Evolutionary conservation across 92 coral and sea anemone species (phyloP), one percentile per base, ranked within the genome.

Genomic region (Porites lobata): DNA sequence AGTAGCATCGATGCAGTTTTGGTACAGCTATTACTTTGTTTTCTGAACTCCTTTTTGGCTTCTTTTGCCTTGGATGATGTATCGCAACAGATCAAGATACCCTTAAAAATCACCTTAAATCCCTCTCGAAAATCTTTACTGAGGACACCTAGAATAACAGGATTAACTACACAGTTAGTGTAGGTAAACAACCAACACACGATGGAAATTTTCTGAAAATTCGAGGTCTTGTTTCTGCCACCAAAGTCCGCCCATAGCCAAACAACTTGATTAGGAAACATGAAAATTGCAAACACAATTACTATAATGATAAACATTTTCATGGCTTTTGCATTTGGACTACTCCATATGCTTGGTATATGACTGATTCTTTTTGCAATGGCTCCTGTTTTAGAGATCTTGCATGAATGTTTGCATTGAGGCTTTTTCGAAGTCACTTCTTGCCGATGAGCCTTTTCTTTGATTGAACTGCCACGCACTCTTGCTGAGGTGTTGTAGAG

Each of bases 221-320:
- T 72, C 20, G 72, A 90, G 19, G 87, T 92, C 1, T 88, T 77
- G 11, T 87, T 12, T 26, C 96, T 93, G 20, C 92, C 89, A 3
- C 96, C 98, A 84, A 88, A 96, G 76, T 96, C 99, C 0, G 94
- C 96, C 94, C 98, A 94, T 29, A 98, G 20, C 99, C 99, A 98
- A 7, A 94, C 89, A 0, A 96, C 96, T 85, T 98, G 98, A 71
- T 98, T 98, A 1, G 99, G 99, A 59, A 98, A 85, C 94, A 93
- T 98, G 10, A 96, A 96, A 13, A 96, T 84, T 9, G 99, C 93
- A 56, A 98, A 98, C 13, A 98, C 98, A 8, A 90, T 90, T 10
- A 98, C 99, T 9, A 98, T 98, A 4, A 94, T 80, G 17, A 94
- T 90, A 79, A 98, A 98, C 98, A 98, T 98, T 81, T 96, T 98